Conservation (phyloP, 2,888 invertebrate genomes). For the Exocentrus adspersus region DNA sequence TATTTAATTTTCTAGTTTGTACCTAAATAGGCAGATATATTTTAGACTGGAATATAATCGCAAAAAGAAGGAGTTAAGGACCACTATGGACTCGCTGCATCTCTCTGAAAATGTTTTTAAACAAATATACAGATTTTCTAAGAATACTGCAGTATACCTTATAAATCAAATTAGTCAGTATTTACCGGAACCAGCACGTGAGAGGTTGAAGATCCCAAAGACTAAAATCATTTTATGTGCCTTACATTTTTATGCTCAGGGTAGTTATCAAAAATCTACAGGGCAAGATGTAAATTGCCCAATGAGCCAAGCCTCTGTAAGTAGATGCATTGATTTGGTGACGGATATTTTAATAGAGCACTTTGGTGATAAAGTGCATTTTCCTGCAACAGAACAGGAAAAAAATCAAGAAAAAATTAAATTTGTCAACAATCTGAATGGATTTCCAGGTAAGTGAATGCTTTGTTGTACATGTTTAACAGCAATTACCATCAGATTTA, state of each 20-base stretch:
- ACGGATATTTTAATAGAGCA: neutral
- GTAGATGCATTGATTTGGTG: neutral
- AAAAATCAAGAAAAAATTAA: neutral
- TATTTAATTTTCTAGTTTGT: too few species aligned
- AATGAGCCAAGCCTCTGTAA: neutral
- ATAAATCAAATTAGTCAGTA: conserved; percentile 5
- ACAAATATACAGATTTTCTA: neutral
- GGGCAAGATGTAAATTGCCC: neutral
- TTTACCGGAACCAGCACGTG: neutral
- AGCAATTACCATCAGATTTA: too few species aligned
- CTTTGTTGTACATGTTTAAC: too few species aligned
- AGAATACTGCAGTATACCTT: neutral
- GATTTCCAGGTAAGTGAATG: neutral
- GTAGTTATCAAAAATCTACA: neutral
- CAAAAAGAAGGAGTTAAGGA: too few species aligned
- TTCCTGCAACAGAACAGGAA: neutral
- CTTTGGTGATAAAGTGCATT: neutral
- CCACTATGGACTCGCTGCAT: too few species aligned
- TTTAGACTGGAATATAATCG: too few species aligned
- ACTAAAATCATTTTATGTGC: conserved; percentile 3
- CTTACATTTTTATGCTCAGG: conserved; percentile 15
- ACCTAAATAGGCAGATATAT: too few species aligned
- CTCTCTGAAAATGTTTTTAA: neutral
- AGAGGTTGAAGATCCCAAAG: conserved; percentile 2
- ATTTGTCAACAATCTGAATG: neutral